Evolutionary conservation across 1,140 invertebrate genomes (phyloP), one percentile per base, ranked within the genome.

Genomic region (Drosophila truncata): DNA sequence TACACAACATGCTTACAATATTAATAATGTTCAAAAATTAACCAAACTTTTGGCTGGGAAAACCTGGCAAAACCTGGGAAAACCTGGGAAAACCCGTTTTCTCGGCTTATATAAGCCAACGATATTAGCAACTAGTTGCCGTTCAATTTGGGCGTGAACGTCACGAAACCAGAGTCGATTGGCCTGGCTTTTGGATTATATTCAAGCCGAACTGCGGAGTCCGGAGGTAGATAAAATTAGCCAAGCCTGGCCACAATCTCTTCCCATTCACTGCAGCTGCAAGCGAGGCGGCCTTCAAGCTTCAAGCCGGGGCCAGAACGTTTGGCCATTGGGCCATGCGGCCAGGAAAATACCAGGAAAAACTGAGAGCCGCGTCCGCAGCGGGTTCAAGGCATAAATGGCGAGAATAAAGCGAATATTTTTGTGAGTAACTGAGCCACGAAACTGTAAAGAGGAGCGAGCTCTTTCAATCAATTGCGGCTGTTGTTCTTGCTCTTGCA

Each of bases 401-500:
- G 82, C 78, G 52, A 74, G 80, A 84, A 50, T 50, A 39, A 66
- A 58, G 66, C n/a, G 50, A 59, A 37, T 42, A 27, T 41, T 42
- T 42, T 72, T 57, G 35, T 78, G 70, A 65, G 66, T 77, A 73
- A 80, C 77, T 67, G 55, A 79, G 58, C 64, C 69, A 62, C 73
- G 66, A 78, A 82, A 83, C 70, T 44, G 66, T 76, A 79, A 66
- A 60, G 47, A 54, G 41, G 55, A 37, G 27, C 49, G 49, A 72
- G 69, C 83, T 87, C 49, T 82, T 82, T 64, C 82, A 86, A 86
- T 86, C 83, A 86, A 86, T 87, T 87, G 75, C 47, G 46, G 63
- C 69, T 47, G 70, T 63, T 54, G 71, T 49, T 33, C 73, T 66
- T 42, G 77, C 49, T 35, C 79, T 72, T 59, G 82, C 78, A 72